Evolutionary conservation across 1,140 invertebrate genomes (phyloP).

Genomic region (Drosophila nasuta): DNA sequence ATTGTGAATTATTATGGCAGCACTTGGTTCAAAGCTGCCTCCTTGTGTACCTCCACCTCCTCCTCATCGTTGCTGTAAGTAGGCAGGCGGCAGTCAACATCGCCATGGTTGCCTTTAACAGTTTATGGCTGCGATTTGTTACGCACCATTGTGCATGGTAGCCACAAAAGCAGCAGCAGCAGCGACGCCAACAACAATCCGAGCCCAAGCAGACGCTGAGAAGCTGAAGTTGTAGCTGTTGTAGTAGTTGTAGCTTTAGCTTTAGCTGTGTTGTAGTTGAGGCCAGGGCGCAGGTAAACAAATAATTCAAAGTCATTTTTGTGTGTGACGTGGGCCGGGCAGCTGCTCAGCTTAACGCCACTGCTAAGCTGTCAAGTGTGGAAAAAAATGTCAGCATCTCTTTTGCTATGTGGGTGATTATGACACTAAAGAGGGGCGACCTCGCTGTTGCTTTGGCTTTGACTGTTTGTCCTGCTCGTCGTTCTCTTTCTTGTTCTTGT

Average conservation of each 20-base stretch:
- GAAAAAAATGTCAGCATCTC: constrained; percentile 51
- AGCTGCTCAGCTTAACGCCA: constrained; percentile 58
- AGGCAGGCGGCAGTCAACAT: constrained; percentile 46
- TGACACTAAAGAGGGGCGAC: constrained; percentile 76
- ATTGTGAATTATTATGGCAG: constrained; percentile 83
- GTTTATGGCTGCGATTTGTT: constrained; percentile 81
- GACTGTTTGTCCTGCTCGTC: background rate
- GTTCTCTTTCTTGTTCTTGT: no score
- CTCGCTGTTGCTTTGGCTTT: constrained; percentile 16
- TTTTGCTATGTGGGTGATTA: constrained; percentile 58
- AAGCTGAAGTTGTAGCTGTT: constrained; percentile 5
- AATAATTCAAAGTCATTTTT: constrained; percentile 84
- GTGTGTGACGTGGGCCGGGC: constrained; percentile 62
- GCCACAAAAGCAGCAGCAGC: constrained; percentile 67
- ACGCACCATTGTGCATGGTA: constrained; percentile 77
- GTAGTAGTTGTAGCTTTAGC: background rate
- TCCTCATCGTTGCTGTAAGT: constrained; percentile 22
- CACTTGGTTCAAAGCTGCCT: constrained; percentile 28
- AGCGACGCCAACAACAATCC: constrained; percentile 34
- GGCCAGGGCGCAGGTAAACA: constrained; percentile 63
- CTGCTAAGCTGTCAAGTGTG: constrained; percentile 51
- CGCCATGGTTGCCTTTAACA: constrained; percentile 54
- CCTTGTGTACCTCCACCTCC: background rate
- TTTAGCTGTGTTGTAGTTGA: constrained; percentile 18
- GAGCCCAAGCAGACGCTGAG: background rate